phyloP scores from a whole-genome alignment of 2,113 vertebrate species.

The Crypturellus undulatus region DNA sequence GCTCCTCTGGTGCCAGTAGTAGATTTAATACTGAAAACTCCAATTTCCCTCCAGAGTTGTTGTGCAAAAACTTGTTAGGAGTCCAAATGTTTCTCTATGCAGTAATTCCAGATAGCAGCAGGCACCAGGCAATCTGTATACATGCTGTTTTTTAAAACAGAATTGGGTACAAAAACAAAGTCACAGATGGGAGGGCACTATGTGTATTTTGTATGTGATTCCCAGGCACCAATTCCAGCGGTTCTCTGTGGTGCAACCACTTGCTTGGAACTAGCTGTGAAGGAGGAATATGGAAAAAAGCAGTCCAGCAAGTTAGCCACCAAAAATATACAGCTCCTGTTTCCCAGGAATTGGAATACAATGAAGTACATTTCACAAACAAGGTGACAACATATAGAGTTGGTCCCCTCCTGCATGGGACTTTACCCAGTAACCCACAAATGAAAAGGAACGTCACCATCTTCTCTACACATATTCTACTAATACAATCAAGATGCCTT shows the following conservation, averaged over 20 bases:
- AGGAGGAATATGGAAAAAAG: not conserved
- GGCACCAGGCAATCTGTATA: not conserved
- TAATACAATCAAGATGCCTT: not conserved
- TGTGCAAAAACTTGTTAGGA: conserved; percentile 12
- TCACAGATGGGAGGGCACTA: not conserved
- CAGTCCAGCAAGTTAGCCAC: not conserved
- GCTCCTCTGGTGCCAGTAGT: not conserved
- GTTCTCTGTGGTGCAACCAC: not conserved
- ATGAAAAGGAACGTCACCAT: not conserved
- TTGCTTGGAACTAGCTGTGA: not conserved
- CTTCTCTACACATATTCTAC: not conserved
- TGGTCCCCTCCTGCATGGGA: not conserved
- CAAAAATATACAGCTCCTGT: not conserved
- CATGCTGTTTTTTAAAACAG: not conserved
- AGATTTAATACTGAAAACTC: not conserved
- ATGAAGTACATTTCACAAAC: not conserved
- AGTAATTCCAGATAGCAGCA: conserved; percentile 14
- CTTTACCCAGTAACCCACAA: not conserved
- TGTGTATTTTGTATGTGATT: not conserved
- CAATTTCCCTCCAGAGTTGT: not conserved
- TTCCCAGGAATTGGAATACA: not conserved
- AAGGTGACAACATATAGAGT: not conserved
- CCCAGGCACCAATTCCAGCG: not conserved
- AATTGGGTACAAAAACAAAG: not conserved
- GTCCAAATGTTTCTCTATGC: not conserved